These are phyloP conservation scores for Myiozetetes cayanensis DNA, from an alignment of 2,113 vertebrate genomes.

Conservation along the genomic window DNA sequence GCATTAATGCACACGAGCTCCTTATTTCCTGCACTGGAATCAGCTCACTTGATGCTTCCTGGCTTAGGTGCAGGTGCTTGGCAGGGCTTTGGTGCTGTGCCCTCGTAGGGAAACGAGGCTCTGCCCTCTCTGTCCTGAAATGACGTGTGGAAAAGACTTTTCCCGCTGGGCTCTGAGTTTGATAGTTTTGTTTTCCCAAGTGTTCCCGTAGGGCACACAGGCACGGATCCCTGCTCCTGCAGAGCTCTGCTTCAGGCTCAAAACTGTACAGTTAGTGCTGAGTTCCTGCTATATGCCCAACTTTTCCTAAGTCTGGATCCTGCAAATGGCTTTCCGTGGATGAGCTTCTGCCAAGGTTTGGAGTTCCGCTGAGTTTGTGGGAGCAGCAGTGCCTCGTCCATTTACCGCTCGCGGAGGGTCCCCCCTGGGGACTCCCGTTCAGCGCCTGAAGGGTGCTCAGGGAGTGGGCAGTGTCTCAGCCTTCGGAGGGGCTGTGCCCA, in stretches of 20 bases:
- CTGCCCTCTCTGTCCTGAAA: not conserved
- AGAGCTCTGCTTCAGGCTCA: not conserved
- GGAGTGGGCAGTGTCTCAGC: not conserved
- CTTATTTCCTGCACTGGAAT: not conserved
- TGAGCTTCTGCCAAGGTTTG: not conserved
- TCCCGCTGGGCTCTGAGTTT: not conserved
- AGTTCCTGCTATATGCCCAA: not conserved
- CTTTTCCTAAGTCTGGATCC: not conserved
- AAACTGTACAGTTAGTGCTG: fast-evolving
- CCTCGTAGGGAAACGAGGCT: not conserved
- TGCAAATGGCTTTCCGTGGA: fast-evolving
- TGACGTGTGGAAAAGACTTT: not conserved
- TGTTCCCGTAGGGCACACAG: not conserved
- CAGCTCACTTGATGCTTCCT: not conserved
- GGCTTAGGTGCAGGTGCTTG: not conserved
- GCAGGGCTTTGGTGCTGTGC: not conserved
- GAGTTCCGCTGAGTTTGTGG: not conserved
- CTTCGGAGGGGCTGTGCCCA: not conserved
- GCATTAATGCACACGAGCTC: not conserved
- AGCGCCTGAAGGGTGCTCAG: not conserved
- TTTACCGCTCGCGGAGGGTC: not conserved
- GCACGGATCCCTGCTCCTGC: not conserved
- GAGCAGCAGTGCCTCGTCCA: fast-evolving
- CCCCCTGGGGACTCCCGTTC: not conserved
- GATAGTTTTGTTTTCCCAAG: not conserved